Conservation (phyloP, 2,797 vertebrate genomes). For the Anableps anableps region DNA sequence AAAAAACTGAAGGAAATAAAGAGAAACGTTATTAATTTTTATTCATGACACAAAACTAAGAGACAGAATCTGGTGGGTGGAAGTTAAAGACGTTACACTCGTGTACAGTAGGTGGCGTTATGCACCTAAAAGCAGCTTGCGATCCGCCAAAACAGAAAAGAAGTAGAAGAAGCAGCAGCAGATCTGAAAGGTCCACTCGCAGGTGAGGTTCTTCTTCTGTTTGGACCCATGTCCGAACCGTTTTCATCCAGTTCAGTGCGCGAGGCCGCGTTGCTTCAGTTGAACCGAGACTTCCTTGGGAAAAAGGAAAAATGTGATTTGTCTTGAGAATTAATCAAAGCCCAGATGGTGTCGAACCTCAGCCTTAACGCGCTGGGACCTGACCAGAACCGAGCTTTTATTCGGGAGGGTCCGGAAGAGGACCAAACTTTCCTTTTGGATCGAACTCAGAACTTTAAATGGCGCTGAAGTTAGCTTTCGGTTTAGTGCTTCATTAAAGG, state of each 20-base stretch:
- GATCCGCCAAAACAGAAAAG: too few relatives aligned
- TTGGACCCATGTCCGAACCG: neutral
- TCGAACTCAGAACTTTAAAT: neutral
- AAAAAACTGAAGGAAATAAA: too few relatives aligned
- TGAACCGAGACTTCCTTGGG: neutral
- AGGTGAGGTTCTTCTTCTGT: constrained; percentile 36
- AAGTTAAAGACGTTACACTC: too few relatives aligned
- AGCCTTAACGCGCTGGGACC: fast-evolving
- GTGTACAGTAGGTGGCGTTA: too few relatives aligned
- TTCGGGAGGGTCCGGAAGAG: neutral
- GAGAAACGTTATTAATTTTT: too few relatives aligned
- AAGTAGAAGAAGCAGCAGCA: too few relatives aligned
- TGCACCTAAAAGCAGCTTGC: too few relatives aligned
- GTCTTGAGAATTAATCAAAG: neutral
- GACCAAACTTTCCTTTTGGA: fast-evolving
- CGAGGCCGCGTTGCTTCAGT: fast-evolving
- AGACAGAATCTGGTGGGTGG: too few relatives aligned
- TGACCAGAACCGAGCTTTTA: fast-evolving
- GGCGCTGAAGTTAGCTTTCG: neutral
- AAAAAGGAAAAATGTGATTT: neutral
- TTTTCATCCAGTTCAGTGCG: neutral
- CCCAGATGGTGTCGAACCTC: fast-evolving
- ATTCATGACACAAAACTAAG: too few relatives aligned
- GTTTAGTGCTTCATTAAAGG: neutral
- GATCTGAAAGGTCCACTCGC: neutral